These are phyloP conservation scores for Tiliqua scincoides DNA, from an alignment of 2,113 vertebrate genomes.

Conservation along the genomic window DNA sequence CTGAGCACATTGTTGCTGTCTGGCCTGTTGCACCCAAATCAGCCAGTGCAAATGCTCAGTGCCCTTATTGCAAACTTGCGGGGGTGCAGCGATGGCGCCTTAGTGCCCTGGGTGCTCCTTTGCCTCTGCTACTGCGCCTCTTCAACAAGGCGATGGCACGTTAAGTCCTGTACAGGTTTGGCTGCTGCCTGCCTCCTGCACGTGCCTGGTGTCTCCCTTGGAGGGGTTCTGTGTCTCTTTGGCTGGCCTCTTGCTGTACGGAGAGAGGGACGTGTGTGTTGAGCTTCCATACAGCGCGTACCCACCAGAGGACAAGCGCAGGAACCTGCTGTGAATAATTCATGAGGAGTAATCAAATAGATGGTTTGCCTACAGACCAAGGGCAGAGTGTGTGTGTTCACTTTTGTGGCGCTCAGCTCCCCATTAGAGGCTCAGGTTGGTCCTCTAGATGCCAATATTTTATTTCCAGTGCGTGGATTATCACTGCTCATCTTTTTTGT, in stretches of 20 bases:
- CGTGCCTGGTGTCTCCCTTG: too few relatives aligned
- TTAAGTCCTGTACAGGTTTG: neutral
- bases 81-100: neutral
- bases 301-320: slow-evolving; percentile 64
- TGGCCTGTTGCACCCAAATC: neutral
- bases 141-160: neutral
- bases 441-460: slow-evolving; percentile 15
- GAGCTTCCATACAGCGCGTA: slow-evolving; percentile 56
- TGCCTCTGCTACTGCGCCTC: rapidly evolving
- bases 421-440: neutral
- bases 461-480: slow-evolving; percentile 29
- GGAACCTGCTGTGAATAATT: slow-evolving; percentile 71
- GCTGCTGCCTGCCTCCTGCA: neutral
- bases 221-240: slow-evolving; percentile 19
- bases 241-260: slow-evolving; percentile 60
- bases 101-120: neutral
- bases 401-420: slow-evolving; percentile 51
- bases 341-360: slow-evolving; percentile 67
- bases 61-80: neutral
- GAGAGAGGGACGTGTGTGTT: slow-evolving; percentile 44
- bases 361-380: slow-evolving; percentile 71
- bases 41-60: neutral
- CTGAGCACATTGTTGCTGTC: too few relatives aligned
- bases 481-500: slow-evolving; percentile 38
- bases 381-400: slow-evolving; percentile 50